Evolutionary conservation across 92 coral and sea anemone genomes (phyloP), one percentile per base, ranked within the genome.

Genomic region (Virgularia gustaviana): DNA sequence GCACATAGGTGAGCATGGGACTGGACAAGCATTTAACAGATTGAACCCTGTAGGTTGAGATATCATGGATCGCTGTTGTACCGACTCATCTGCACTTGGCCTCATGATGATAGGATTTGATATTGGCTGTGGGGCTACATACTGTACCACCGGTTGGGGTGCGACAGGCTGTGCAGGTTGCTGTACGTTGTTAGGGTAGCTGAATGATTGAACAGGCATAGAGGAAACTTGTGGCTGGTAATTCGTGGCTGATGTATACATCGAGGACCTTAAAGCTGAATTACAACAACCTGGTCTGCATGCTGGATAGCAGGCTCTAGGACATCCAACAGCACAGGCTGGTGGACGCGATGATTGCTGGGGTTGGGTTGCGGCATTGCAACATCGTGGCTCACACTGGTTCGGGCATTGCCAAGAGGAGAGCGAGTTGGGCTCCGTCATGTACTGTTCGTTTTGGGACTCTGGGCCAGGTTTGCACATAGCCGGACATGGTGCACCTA

Each of bases 271-370:
- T 7, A 83, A 85, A 42, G 60, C 77, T 6, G 94, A 84, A 65
- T 82, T 89, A 38, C 97, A 91, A 77, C 97, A 91, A 15, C 42
- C 36, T 42, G 76, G 91, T 13, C 81, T 20, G 70, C 97, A 91
- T 10, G 82, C 84, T 25, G 97, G 97, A 61, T 91, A 91, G 42
- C 97, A 91, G 44, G 97, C 97, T 25, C 63, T 59, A 7, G 97
- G 97, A 61, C 97, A 91, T 13, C 90, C 88, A 18, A 79, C 59
- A 15, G 87, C 88, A 34, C 97, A 91, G 5, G 96, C 91, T 27
- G 96, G 96, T 35, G 97, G 94, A 15, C 29, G 35, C 18, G 70
- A 36, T 36, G 24, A 34, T 10, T 11, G 31, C 35, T 57, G 63
- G 1, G 81, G 80, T 22, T 74, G 81, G 34, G 79, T 74, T 12